phyloP scores from a whole-genome alignment of 2,113 vertebrate genomes.

The Prolemur simus region DNA sequence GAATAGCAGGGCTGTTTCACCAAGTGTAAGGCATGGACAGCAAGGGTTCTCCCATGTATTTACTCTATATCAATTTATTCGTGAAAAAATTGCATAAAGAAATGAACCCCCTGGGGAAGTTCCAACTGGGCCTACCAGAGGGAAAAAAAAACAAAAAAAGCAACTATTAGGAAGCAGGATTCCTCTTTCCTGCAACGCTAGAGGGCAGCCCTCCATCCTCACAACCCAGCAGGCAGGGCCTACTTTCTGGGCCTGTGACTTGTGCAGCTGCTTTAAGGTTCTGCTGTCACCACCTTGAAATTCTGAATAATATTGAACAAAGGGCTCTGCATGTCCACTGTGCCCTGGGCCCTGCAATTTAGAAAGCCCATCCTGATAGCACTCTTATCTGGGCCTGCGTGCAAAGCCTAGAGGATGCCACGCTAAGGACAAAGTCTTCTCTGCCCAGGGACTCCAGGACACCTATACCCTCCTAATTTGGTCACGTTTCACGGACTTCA shows the following conservation, averaged over 20 bases:
- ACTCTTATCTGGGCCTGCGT: accelerated
- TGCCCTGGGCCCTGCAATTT: neutral
- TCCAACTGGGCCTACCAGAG: neutral
- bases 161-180: neutral
- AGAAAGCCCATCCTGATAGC: neutral
- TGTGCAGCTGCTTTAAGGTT: neutral
- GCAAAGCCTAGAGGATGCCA: neutral
- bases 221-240: neutral
- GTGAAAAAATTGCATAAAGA: neutral
- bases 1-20: neutral
- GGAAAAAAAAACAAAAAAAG: accelerated
- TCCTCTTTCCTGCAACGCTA: slow-evolving; percentile 9
- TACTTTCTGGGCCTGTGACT: neutral
- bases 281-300: neutral
- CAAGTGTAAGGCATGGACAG: neutral
- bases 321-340: neutral
- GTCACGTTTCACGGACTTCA: neutral
- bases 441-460: neutral
- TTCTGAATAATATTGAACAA: neutral
- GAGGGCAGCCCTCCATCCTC: slow-evolving; percentile 68
- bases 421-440: neutral
- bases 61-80: neutral
- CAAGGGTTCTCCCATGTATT: neutral
- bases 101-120: neutral
- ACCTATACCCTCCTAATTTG: neutral